Conservation (phyloP, 1,140 invertebrate genomes). For the Macrotrachela quadricornifera region DNA sequence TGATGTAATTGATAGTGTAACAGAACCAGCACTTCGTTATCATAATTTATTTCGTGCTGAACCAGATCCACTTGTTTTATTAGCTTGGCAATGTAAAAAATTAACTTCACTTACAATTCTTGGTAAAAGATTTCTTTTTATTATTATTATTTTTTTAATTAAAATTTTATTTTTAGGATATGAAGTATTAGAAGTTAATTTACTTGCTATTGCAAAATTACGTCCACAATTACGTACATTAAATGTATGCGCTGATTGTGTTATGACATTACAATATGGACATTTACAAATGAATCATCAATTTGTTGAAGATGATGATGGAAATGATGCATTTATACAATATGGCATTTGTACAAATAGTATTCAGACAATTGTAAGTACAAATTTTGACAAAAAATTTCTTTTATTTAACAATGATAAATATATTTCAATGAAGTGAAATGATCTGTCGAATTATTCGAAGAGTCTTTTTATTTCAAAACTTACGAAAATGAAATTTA, state of each 20-base stretch:
- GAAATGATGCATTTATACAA: slow-evolving; percentile 5
- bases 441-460: too few species aligned
- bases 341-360: slow-evolving; percentile 6
- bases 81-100: slow-evolving; percentile 6
- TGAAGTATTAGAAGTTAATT: slow-evolving; percentile 6
- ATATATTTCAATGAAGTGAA: too few species aligned
- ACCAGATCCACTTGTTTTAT: slow-evolving; percentile 2
- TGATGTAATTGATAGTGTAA: slow-evolving; percentile 1
- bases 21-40: slow-evolving; percentile 1
- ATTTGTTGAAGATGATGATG: slow-evolving; percentile 8
- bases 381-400: too few species aligned
- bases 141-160: too few species aligned
- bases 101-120: not conserved
- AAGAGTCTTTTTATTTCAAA: too few species aligned
- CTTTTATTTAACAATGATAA: too few species aligned
- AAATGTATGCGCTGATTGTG: slow-evolving; percentile 1
- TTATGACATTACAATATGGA: slow-evolving; percentile 6
- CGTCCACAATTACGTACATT: slow-evolving; percentile 3
- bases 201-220: slow-evolving; percentile 5
- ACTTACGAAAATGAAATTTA: too few species aligned
- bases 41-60: slow-evolving; percentile 1
- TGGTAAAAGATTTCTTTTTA: too few species aligned
- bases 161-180: slow-evolving; percentile 5
- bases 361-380: not conserved
- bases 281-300: slow-evolving; percentile 5